These are phyloP conservation scores for Dolichotis patagonum DNA, from an alignment of 2,113 vertebrate species.

Conservation along the genomic window DNA sequence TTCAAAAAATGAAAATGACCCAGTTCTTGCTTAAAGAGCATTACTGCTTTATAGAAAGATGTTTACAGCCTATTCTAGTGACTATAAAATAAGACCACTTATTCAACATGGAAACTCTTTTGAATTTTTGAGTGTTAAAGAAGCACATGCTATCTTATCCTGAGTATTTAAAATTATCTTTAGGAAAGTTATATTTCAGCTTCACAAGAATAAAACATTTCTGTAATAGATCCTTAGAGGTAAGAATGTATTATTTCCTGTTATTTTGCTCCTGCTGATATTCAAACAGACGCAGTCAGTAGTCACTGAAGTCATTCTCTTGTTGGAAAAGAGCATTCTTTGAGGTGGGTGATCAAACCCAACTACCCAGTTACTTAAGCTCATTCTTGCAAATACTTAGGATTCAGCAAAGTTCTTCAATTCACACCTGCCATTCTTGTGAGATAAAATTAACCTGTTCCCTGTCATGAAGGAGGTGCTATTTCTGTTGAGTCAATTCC, in stretches of 20 bases:
- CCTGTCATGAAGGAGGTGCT: not conserved
- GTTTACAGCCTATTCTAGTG: not conserved
- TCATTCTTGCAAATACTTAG: not conserved
- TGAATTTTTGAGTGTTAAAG: not conserved
- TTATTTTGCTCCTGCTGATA: not conserved
- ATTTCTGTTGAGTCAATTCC: not conserved
- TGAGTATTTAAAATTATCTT: constrained; percentile 18
- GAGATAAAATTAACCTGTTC: not conserved
- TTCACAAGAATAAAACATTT: not conserved
- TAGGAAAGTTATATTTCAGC: not conserved
- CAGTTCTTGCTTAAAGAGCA: not conserved
- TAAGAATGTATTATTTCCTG: not conserved
- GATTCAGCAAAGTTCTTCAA: not conserved
- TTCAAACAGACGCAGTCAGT: not conserved
- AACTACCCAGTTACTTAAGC: not conserved
- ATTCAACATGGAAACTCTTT: not conserved
- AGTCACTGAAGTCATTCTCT: not conserved
- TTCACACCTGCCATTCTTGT: not conserved
- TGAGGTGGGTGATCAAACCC: not conserved
- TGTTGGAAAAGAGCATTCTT: not conserved
- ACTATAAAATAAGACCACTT: not conserved
- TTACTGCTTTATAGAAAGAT: not conserved
- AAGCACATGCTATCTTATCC: not conserved
- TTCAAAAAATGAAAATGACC: not conserved
- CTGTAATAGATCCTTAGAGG: not conserved